A percentile compares a stretch with the other conserved stretches of the same genome.
Evolutionary conservation across 2,797 vertebrate species (phyloP).

Genomic region (Acanthornis magna): DNA sequence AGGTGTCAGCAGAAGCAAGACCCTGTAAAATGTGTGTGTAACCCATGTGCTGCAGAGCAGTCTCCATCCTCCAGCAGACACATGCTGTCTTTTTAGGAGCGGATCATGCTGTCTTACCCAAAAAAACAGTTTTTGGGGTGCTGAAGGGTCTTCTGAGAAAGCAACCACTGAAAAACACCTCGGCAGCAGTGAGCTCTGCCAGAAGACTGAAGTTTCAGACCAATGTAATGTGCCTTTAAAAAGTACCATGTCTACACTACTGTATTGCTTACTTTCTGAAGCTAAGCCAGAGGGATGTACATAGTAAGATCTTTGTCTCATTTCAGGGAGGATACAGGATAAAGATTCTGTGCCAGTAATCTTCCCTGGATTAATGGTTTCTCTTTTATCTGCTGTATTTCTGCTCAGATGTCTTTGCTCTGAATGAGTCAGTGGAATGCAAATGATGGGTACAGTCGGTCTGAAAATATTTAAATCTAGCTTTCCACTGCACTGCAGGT

Average conservation of each 20-base stretch:
- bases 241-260: slow-evolving; percentile 67
- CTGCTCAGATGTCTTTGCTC: slow-evolving; percentile 95
- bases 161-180: neutral
- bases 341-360: slow-evolving; percentile 98
- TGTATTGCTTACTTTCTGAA: slow-evolving; percentile 78
- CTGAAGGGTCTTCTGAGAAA: slow-evolving; percentile 9
- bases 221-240: slow-evolving; percentile 73
- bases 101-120: neutral
- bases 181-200: slow-evolving; percentile 15
- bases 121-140: neutral
- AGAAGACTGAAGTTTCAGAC: slow-evolving; percentile 46
- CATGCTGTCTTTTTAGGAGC: neutral
- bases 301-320: slow-evolving; percentile 84
- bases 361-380: slow-evolving; percentile 99
- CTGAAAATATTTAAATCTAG: slow-evolving; percentile 84
- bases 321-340: slow-evolving; percentile 87
- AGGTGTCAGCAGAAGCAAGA: neutral
- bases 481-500: slow-evolving; percentile 81
- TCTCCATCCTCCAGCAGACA: neutral
- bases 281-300: slow-evolving; percentile 81
- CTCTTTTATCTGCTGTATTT: slow-evolving; percentile 99
- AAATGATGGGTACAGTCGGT: slow-evolving; percentile 84
- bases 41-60: neutral
- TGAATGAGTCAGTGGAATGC: slow-evolving; percentile 96
- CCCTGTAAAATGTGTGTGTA: neutral